Evolutionary conservation across 2,888 invertebrate genomes (phyloP).

Genomic region (Agriopis marginaria): DNA sequence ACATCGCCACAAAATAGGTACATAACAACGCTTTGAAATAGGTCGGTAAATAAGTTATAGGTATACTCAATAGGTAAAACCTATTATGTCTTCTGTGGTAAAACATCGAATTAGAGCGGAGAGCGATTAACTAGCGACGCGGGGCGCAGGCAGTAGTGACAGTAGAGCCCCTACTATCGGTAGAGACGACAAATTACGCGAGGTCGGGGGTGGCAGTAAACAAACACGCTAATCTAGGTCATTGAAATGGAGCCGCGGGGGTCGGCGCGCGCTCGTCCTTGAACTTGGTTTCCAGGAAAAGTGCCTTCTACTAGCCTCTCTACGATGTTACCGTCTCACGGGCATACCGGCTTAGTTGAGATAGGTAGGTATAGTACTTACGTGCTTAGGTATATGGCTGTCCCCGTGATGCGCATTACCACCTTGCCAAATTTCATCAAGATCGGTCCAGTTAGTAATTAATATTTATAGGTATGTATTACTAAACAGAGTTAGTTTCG

Average conservation of each 20-base stretch:
- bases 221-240: constrained; percentile 46
- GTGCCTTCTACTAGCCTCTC: neutral
- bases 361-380: too few relatives aligned
- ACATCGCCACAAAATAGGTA: too few relatives aligned
- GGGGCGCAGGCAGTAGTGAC: neutral
- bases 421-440: too few relatives aligned
- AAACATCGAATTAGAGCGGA: too few relatives aligned
- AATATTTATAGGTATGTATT: too few relatives aligned
- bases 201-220: constrained; percentile 8
- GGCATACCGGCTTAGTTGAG: neutral
- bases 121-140: neutral
- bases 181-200: neutral
- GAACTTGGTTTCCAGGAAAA: constrained; percentile 44
- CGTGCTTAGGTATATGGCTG: too few relatives aligned
- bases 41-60: neutral
- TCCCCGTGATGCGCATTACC: too few relatives aligned
- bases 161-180: neutral
- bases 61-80: too few relatives aligned
- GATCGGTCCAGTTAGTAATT: too few relatives aligned
- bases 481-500: too few relatives aligned
- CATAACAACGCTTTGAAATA: neutral
- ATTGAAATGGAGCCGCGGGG: constrained; percentile 41
- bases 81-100: too few relatives aligned
- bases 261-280: constrained; percentile 49
- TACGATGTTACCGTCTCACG: neutral